Percentiles rank a stretch among this genome's conserved stretches.
Conservation (phyloP, 35 echinoderm and acorn worm genomes). For the Hemicentrotus pulcherrimus region DNA sequence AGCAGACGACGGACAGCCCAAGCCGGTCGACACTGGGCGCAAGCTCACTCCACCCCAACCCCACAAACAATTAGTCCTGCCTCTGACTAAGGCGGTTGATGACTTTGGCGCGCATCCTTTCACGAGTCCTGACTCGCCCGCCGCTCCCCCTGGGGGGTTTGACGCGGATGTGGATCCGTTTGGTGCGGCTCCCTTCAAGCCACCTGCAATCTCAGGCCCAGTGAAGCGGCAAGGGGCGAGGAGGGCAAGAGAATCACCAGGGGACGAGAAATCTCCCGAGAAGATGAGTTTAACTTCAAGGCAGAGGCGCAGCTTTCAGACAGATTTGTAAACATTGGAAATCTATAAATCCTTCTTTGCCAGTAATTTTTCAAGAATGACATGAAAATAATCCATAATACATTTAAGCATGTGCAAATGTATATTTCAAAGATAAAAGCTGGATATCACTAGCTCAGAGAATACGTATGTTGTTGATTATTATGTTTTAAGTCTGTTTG, state of each 20-base stretch:
- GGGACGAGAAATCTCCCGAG: background rate
- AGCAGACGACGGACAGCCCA: slow-evolving; percentile 31
- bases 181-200: slow-evolving; percentile 87
- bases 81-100: slow-evolving; percentile 61
- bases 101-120: slow-evolving; percentile 74
- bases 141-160: background rate
- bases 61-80: slow-evolving; percentile 38
- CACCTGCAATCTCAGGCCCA: slow-evolving; percentile 44
- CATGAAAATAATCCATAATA: background rate
- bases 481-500: too few species aligned
- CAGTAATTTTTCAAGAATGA: background rate
- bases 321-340: background rate
- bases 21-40: slow-evolving; percentile 7
- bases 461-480: too few species aligned
- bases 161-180: slow-evolving; percentile 69
- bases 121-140: slow-evolving; percentile 29
- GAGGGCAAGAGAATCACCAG: background rate
- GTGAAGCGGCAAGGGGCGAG: slow-evolving; percentile 62
- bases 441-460: too few species aligned
- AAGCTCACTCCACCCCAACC: slow-evolving; percentile 29
- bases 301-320: slow-evolving; percentile 38
- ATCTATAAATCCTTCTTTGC: background rate
- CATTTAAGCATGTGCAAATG: background rate
- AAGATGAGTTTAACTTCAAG: background rate
- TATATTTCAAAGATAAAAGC: too few species aligned